These are phyloP conservation scores for Glossosoma conforme DNA, from an alignment of 1,140 invertebrate species.

Conservation along the genomic window DNA sequence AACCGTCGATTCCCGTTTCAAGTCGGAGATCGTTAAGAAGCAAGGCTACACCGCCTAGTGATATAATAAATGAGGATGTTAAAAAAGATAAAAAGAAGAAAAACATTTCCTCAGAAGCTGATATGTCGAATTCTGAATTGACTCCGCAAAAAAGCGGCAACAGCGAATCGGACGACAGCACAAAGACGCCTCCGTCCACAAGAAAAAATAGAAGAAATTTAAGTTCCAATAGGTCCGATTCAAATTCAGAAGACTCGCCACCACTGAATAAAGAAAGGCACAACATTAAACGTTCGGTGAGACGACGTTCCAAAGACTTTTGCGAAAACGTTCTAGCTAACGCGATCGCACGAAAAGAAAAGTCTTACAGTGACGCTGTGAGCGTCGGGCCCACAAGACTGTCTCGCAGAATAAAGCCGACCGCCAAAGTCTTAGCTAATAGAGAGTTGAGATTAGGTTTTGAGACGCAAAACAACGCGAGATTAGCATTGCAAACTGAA, in stretches of 20 bases:
- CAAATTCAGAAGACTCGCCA: constrained; percentile 41
- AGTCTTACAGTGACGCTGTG: constrained; percentile 45
- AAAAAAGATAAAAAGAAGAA: constrained; percentile 11
- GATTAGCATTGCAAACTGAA: constrained; percentile 38
- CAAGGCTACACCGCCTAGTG: constrained; percentile 13
- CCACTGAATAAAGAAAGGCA: constrained; percentile 33
- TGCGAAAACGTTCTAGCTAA: constrained; percentile 51
- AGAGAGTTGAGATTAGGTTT: constrained; percentile 52
- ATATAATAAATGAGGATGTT: constrained; percentile 30
- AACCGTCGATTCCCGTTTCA: constrained; percentile 23
- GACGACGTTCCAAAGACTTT: constrained; percentile 46
- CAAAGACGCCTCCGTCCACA: constrained; percentile 35
- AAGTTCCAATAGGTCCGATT: constrained; percentile 34
- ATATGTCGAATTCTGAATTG: constrained; percentile 26
- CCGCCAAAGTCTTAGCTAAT: constrained; percentile 53
- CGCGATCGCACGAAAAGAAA: constrained; percentile 55
- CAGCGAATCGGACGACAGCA: constrained; percentile 37
- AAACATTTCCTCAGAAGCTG: background rate
- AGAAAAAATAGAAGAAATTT: constrained; percentile 36
- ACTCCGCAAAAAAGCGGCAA: constrained; percentile 34
- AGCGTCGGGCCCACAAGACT: constrained; percentile 32
- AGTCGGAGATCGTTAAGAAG: constrained; percentile 15
- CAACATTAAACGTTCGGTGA: constrained; percentile 44
- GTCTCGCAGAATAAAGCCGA: constrained; percentile 52
- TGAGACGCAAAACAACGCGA: constrained; percentile 52